Percentiles rank a stretch among this genome's conserved stretches.
These are phyloP conservation scores for Sorex fumeus DNA, from an alignment of 2,113 vertebrate species.

Conservation along the genomic window DNA sequence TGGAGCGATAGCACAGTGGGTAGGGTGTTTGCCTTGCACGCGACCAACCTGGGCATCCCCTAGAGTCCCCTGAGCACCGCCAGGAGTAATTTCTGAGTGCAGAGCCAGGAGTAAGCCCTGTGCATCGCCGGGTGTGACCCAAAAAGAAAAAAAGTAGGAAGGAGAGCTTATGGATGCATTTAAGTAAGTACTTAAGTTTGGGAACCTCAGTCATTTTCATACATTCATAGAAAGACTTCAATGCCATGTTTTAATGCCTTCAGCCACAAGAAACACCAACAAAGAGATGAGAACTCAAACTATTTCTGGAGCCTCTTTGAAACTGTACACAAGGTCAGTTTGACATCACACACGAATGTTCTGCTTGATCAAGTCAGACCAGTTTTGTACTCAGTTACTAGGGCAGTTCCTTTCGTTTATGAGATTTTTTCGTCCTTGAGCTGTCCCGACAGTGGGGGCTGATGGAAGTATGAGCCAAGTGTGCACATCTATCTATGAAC, in stretches of 20 bases:
- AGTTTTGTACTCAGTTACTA: constrained; percentile 65
- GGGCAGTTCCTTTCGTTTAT: background rate
- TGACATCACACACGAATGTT: constrained; percentile 62
- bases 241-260: background rate
- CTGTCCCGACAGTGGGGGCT: background rate
- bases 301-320: constrained; percentile 63
- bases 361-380: constrained; percentile 65
- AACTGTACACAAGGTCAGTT: constrained; percentile 14
- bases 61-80: too few relatives aligned
- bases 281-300: constrained; percentile 31
- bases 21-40: too few relatives aligned
- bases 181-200: background rate
- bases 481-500: rapidly evolving
- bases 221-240: background rate
- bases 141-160: background rate
- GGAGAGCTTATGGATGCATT: constrained; percentile 2
- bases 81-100: too few relatives aligned
- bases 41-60: too few relatives aligned
- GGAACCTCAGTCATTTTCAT: background rate
- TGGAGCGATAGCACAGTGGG: too few relatives aligned
- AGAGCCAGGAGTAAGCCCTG: too few relatives aligned
- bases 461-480: background rate
- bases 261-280: background rate
- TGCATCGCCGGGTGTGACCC: too few relatives aligned
- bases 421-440: constrained; percentile 59